These are phyloP conservation scores for Orchesella cincta DNA, from an alignment of 1,140 invertebrate species.

Conservation along the genomic window DNA sequence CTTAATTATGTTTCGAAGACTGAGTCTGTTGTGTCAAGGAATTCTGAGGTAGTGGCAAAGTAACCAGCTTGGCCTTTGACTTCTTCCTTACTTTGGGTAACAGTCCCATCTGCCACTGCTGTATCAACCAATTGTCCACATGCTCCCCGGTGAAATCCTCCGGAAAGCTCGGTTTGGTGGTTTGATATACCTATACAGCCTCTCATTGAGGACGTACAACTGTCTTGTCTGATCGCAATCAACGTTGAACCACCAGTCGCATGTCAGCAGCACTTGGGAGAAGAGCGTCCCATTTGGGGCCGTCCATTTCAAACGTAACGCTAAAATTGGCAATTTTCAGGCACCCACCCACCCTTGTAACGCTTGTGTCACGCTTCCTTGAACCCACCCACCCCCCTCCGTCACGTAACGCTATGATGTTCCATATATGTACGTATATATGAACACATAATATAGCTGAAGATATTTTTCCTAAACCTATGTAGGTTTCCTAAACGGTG, in stretches of 20 bases:
- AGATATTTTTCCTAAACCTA: no score
- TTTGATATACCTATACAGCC: constrained; percentile 82
- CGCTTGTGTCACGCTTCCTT: no score
- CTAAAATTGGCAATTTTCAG: no score
- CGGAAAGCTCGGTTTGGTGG: constrained; percentile 70
- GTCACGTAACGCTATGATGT: no score
- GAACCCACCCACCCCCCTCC: no score
- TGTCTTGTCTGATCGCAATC: constrained; percentile 77
- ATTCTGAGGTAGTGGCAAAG: neutral
- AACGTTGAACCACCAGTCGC: constrained; percentile 87
- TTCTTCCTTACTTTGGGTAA: constrained; percentile 41
- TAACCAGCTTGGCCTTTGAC: neutral
- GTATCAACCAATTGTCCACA: constrained; percentile 77
- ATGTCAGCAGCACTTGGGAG: constrained; percentile 80
- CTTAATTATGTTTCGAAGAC: no score
- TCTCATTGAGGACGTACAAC: constrained; percentile 81
- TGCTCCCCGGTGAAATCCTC: constrained; percentile 82
- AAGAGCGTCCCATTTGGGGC: constrained; percentile 89
- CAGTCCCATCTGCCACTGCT: constrained; percentile 42
- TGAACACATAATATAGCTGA: no score
- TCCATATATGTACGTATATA: no score
- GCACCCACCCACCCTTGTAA: no score
- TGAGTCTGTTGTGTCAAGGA: no score
- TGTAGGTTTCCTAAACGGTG: no score
- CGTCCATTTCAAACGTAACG: no score